Base-by-base conservation (phyloP, 1,140 invertebrate species). In the Bombus confusus region DNA sequence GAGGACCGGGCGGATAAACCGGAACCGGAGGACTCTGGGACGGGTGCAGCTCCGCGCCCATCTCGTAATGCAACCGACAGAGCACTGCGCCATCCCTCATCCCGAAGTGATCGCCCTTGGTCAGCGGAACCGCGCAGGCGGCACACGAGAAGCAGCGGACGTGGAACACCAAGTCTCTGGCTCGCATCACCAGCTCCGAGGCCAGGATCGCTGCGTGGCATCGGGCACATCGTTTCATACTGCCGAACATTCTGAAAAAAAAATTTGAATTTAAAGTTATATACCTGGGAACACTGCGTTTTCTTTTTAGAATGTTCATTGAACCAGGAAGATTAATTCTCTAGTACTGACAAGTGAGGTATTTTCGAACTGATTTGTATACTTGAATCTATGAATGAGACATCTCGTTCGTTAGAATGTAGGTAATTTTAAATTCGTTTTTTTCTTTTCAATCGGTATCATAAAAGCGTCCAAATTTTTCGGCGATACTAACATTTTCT, bases 111-210 rank as follows among this genome's bases (percentile, higher is more conserved):
- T 99, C 99, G 31, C 99, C 98, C 94, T 98, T 98, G 68, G 97
- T 98, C 71, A 98, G 95, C 5, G 97, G 96, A 28, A 97, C 96
- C 93, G 97, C 97, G 95, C 99, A 99, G n/a, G 98, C 97, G 28
- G 98, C 97, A 94, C 99, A 99, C 12, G 97, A 98, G 96, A 99
- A 99, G 95, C 99, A 99, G 90, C 98, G 97, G 62, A 99, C 97
- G 95, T 99, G 99, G 96, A 99, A 99, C 78, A 99, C 98, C 88
- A 98, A 96, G 89, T 98, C 98, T 28, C 98, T 96, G 8, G 98
- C 98, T 80, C 98, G 95, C 99, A 99, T 99, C 92, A 99, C 98
- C 91, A 99, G 94, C 95, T 99, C 98, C 78, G 98, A 98, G 59
- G 98, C 97, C n/a, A 97, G 97, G 85, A 99, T 98, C n/a, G 97